Conservation (phyloP, 1,140 invertebrate species). For the Anoplophora glabripennis region DNA sequence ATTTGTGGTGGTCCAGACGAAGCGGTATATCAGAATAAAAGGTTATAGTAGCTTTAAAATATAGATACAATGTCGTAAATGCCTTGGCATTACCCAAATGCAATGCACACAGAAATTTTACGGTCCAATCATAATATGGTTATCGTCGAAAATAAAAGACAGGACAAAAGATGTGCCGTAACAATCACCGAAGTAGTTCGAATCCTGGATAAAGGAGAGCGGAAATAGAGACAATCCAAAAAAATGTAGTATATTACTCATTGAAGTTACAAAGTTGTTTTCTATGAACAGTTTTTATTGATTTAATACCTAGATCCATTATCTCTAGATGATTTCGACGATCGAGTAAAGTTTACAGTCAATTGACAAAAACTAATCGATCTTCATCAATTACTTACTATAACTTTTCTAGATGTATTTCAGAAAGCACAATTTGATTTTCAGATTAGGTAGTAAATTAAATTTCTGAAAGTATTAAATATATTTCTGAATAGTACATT, state of each 20-base stretch:
- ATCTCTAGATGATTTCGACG: not conserved
- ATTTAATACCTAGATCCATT: not conserved
- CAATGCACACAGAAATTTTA: constrained; percentile 30
- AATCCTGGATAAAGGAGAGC: no score
- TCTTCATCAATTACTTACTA: no score
- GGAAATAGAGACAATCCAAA: no score
- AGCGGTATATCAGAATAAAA: not conserved
- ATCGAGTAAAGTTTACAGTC: not conserved
- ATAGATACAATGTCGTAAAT: constrained; percentile 22
- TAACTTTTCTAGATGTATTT: no score
- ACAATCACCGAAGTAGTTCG: no score
- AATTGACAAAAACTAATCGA: not conserved
- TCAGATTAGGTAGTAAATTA: no score
- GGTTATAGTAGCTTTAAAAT: constrained; percentile 14
- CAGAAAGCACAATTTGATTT: no score
- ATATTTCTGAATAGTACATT: no score
- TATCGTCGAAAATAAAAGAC: constrained; percentile 22
- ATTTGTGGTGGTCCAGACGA: not conserved
- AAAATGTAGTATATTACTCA: not conserved
- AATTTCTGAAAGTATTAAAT: no score
- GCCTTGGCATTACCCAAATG: constrained; percentile 24
- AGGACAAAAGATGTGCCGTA: constrained; percentile 21
- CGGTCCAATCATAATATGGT: constrained; percentile 34
- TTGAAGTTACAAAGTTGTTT: not conserved
- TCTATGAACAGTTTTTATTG: not conserved